Percentiles rank a stretch among this genome's conserved stretches.
These are phyloP conservation scores for Macropis europaea DNA, from an alignment of 2,888 invertebrate genomes.

Conservation along the genomic window DNA sequence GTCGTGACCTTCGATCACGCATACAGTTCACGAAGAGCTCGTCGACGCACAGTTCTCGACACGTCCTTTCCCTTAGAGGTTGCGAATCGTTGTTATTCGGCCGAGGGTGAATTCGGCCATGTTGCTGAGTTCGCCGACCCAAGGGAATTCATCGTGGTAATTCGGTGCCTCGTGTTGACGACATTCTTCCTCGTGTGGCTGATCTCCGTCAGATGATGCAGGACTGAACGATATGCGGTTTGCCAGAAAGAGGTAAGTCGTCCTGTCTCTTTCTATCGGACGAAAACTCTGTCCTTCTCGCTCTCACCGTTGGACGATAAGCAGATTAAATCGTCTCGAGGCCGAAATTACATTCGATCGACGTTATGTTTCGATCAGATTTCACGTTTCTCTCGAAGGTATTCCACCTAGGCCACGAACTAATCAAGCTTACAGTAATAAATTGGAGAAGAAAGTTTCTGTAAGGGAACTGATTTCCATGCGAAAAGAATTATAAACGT, in stretches of 20 bases:
- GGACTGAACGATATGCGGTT: slow-evolving; percentile 55
- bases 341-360: no score
- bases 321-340: background rate
- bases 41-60: slow-evolving; percentile 26
- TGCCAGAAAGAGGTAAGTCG: slow-evolving; percentile 54
- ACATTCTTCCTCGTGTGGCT: background rate
- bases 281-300: background rate
- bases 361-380: background rate
- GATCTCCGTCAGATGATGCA: slow-evolving; percentile 42
- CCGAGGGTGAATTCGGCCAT: slow-evolving; percentile 59
- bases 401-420: slow-evolving; percentile 16
- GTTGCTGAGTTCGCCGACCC: slow-evolving; percentile 52
- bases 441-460: slow-evolving; percentile 5
- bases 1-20: slow-evolving; percentile 1
- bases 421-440: background rate
- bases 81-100: slow-evolving; percentile 23
- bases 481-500: no score
- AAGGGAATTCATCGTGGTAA: slow-evolving; percentile 15
- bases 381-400: background rate
- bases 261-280: slow-evolving; percentile 19
- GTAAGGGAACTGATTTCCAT: slow-evolving; percentile 9
- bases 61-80: slow-evolving; percentile 21
- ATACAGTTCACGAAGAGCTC: background rate
- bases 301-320: background rate
- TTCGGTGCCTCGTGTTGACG: slow-evolving; percentile 1